These are phyloP conservation scores for Bufo bufo DNA, from an alignment of 2,113 vertebrate genomes.

Conservation along the genomic window DNA sequence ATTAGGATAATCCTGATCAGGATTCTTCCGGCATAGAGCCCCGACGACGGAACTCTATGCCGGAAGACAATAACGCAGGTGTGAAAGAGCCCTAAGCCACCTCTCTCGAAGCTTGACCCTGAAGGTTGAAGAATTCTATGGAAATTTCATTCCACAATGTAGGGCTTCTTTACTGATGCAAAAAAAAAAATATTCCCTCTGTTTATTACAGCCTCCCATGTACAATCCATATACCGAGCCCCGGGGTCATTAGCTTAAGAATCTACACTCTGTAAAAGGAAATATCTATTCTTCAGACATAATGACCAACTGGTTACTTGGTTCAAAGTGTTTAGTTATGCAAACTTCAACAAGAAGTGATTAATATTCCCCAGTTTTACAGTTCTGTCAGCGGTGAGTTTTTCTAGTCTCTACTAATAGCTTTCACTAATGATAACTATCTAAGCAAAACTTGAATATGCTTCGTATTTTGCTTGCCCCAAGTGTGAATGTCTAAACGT, in stretches of 20 bases:
- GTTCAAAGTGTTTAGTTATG: constrained; percentile 32
- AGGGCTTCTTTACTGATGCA: too few species aligned
- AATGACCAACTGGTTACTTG: constrained; percentile 10
- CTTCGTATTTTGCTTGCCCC: constrained; percentile 7
- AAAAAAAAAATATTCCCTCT: not conserved
- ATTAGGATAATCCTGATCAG: too few species aligned
- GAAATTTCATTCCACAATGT: too few species aligned
- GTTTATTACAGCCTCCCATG: not conserved
- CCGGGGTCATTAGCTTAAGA: not conserved
- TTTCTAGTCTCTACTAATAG: constrained; percentile 34
- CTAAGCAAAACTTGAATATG: constrained; percentile 46
- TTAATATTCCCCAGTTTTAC: constrained; percentile 40
- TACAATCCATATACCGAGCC: not conserved
- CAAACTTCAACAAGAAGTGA: constrained; percentile 44
- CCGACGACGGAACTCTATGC: too few species aligned
- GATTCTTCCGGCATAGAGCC: too few species aligned
- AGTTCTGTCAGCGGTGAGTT: constrained; percentile 28
- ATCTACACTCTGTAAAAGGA: not conserved
- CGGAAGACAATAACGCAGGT: too few species aligned
- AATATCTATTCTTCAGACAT: constrained; percentile 10
- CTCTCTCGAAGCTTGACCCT: too few species aligned
- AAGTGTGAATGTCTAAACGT: constrained; percentile 60
- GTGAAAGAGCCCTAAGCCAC: too few species aligned
- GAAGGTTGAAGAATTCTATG: too few species aligned
- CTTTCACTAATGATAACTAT: constrained; percentile 46